A percentile compares a stretch with the other conserved stretches of the same genome.
Conservation (phyloP, 2,113 vertebrate species). For the Myxocyprinus asiaticus region DNA sequence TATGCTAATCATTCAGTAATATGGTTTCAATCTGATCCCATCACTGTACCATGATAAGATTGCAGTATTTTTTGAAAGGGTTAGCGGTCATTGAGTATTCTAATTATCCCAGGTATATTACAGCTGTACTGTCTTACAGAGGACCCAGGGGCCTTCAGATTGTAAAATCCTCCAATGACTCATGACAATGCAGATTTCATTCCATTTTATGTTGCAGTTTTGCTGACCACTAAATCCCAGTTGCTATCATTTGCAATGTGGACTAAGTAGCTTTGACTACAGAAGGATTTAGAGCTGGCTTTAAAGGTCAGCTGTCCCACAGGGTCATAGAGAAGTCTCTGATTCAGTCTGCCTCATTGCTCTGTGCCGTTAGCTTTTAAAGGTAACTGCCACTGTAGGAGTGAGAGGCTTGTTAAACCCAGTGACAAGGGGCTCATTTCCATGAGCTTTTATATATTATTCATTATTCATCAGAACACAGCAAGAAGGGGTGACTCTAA, state of each 20-base stretch:
- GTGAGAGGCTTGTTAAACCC: constrained; percentile 31
- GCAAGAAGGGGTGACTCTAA: constrained; percentile 37
- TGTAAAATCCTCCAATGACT: background rate
- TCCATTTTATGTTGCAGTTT: background rate
- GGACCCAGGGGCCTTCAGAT: background rate
- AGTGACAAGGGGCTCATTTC: constrained; percentile 22
- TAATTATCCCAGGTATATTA: background rate
- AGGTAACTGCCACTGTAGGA: constrained; percentile 28
- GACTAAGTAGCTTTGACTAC: background rate
- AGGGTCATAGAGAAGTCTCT: constrained; percentile 18
- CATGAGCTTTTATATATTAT: constrained; percentile 42
- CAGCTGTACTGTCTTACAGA: background rate
- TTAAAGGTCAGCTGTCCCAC: constrained; percentile 28
- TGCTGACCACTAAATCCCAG: background rate
- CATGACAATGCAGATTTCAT: background rate
- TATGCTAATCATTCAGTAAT: no score
- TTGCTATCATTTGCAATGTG: background rate
- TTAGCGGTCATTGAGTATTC: no score
- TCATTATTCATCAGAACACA: constrained; percentile 49
- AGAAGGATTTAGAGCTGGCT: constrained; percentile 14
- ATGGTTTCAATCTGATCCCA: background rate
- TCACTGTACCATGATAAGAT: background rate
- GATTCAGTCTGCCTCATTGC: constrained; percentile 32
- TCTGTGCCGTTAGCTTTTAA: constrained; percentile 23
- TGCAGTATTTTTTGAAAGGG: no score